phyloP scores from a whole-genome alignment of 2,888 invertebrate species.

The Drosophila neotestacea region DNA sequence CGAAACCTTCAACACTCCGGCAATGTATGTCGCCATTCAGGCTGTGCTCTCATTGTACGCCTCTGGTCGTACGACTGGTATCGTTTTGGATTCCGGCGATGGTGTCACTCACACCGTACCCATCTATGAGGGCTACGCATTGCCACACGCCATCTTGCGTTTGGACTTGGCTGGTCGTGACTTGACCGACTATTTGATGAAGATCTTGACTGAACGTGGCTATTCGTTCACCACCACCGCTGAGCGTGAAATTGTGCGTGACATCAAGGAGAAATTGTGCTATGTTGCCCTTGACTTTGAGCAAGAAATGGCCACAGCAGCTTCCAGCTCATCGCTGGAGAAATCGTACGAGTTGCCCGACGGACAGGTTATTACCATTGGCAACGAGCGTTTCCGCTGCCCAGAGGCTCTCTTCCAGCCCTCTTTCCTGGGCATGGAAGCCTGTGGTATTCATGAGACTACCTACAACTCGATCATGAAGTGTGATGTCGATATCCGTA shows the following conservation, averaged over 20 bases:
- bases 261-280: slow-evolving; percentile 97
- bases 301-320: slow-evolving; percentile 97
- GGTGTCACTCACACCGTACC: slow-evolving; percentile 98
- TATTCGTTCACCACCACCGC: slow-evolving; percentile 97
- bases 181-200: slow-evolving; percentile 97
- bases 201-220: slow-evolving; percentile 96
- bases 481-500: slow-evolving; percentile 98
- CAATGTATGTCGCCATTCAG: slow-evolving; percentile 97
- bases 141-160: slow-evolving; percentile 96
- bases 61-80: slow-evolving; percentile 98
- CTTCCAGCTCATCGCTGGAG: slow-evolving; percentile 95
- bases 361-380: slow-evolving; percentile 96
- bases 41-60: slow-evolving; percentile 97
- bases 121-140: slow-evolving; percentile 97
- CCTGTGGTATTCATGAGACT: slow-evolving; percentile 94
- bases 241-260: slow-evolving; percentile 97
- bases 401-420: slow-evolving; percentile 98
- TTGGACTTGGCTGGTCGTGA: slow-evolving; percentile 96
- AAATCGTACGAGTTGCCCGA: slow-evolving; percentile 96
- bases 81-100: slow-evolving; percentile 97
- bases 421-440: slow-evolving; percentile 95
- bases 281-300: slow-evolving; percentile 96
- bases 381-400: slow-evolving; percentile 97
- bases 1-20: slow-evolving; percentile 96
- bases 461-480: slow-evolving; percentile 99